Base-by-base conservation (phyloP, 1,140 invertebrate genomes). In the Neuroterus valhalla region DNA sequence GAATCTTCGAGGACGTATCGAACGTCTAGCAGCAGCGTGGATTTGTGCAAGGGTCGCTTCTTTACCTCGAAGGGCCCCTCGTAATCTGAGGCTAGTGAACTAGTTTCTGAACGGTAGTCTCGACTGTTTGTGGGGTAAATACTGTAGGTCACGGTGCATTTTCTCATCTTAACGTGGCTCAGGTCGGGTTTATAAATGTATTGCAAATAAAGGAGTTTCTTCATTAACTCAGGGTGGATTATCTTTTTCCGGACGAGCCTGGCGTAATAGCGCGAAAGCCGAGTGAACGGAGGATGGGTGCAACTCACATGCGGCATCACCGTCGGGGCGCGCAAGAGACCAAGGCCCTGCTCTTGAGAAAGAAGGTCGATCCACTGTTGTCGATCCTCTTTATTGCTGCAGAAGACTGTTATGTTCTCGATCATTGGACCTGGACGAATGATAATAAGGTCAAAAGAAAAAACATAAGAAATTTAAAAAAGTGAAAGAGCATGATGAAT, bases 341-440 rank as follows among this genome's bases (percentile, higher is more conserved):
- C 72, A 8, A 74, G 91, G 2, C 91, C 91, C 76, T 93, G 92
- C 77, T 95, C 94, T 46, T 93, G 92, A 14, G 83, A 89, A 5
- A 98, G 89, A 52, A 96, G 89, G 70, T 96, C 94, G 31, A 98
- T 93, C 97, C 97, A 99, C 70, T 94, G 93, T 72, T 94, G 93
- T 68, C 96, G 95, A 80, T 98, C 96, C 70, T 95, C 94, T 81
- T 92, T 93, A 2, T 94, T 96, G 82, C 95, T 94, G 86, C 97
- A 98, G 8, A 96, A 91, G 3, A 97, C 96, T 6, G 95, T 91
- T 78, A 98, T 96, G 74, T 93, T 94, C 78, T 98, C 97, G 78
- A 98, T 97, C 92, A 97, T 94, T 17, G 95, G 94, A 68, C 96
- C 96, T 94, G 92, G 2, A 81, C 78, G 71, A 72, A 21, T 72